phyloP scores from a whole-genome alignment of 2,797 vertebrate species.

The Glossophaga mutica region DNA sequence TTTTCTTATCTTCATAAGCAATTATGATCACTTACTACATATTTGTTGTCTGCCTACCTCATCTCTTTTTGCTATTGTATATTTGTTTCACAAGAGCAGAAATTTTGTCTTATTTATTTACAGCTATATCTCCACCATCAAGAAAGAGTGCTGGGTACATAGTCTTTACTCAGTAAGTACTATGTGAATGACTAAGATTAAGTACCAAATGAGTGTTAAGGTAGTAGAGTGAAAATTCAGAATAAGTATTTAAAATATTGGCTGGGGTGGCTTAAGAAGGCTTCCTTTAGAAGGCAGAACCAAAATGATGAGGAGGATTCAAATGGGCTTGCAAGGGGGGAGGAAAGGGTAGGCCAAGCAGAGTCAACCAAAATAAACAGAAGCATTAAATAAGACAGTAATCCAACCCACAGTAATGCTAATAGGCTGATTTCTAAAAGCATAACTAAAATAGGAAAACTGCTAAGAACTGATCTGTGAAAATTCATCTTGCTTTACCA shows the following conservation, averaged over 20 bases:
- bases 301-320: background rate
- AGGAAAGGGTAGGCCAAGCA: background rate
- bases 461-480: background rate
- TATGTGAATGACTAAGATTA: background rate
- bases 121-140: background rate
- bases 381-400: background rate
- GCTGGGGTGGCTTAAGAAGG: background rate
- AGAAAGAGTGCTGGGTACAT: background rate
- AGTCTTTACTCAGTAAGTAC: background rate
- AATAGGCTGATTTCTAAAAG: background rate
- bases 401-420: background rate
- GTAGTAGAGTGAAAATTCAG: background rate
- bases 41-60: background rate
- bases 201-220: background rate
- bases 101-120: background rate
- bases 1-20: background rate
- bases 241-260: background rate
- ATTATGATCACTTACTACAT: background rate
- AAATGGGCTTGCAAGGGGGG: background rate
- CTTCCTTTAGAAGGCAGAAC: background rate
- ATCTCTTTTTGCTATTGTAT: no score
- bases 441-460: background rate
- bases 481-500: background rate
- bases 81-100: background rate
- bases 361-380: background rate